These are phyloP conservation scores for Agrochola circellaris DNA, from an alignment of 2,888 invertebrate genomes.

Conservation along the genomic window DNA sequence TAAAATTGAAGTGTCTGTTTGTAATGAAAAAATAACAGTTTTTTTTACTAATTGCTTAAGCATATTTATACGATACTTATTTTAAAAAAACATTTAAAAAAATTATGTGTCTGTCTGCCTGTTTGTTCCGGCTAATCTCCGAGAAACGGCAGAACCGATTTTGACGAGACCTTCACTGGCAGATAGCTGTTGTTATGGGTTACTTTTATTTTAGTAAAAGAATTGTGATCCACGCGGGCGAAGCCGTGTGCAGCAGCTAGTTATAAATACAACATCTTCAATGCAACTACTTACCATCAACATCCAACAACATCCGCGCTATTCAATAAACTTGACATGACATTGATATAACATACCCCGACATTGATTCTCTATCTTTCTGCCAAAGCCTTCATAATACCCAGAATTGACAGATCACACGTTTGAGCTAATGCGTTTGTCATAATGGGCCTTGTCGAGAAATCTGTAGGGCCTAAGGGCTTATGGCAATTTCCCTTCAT, in stretches of 20 bases:
- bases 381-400: slow-evolving; percentile 22
- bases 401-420: slow-evolving; percentile 39
- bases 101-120: too few species aligned
- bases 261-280: background rate
- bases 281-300: background rate
- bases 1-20: background rate
- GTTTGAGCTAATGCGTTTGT: slow-evolving; percentile 39
- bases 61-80: too few species aligned
- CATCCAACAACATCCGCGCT: background rate
- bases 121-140: too few species aligned
- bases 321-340: slow-evolving; percentile 10
- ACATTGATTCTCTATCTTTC: slow-evolving; percentile 41
- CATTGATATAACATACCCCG: slow-evolving; percentile 24
- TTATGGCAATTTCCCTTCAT: slow-evolving; percentile 37
- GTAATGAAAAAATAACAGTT: too few species aligned
- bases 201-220: too few species aligned
- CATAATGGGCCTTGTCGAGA: slow-evolving; percentile 43
- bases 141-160: too few species aligned
- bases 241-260: too few species aligned
- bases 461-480: slow-evolving; percentile 35
- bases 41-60: too few species aligned
- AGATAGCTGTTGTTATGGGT: too few species aligned
- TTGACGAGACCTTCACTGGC: too few species aligned
- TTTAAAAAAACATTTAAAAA: too few species aligned
- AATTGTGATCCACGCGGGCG: too few species aligned